Evolutionary conservation across 1,140 invertebrate species (phyloP), one percentile per base, ranked within the genome.

Genomic region (Listronotus oregonensis): DNA sequence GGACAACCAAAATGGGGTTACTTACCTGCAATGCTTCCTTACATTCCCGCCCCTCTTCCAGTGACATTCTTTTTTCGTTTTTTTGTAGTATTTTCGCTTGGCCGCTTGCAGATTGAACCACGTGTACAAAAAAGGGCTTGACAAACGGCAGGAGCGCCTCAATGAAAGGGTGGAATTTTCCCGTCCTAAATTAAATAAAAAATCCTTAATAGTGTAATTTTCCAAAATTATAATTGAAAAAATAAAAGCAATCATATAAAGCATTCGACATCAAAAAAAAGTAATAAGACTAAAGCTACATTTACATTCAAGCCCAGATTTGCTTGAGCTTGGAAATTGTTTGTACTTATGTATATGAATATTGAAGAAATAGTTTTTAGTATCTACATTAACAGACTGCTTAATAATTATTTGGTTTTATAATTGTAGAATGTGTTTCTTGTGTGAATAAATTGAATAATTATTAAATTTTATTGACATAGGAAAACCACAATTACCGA

Each of bases 111-210:
- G 87, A 83, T 99, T 99, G 86, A 99, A 99, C 97, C 97, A 99
- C 78, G 96, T 98, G 85, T 98, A 99, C 74, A 96, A 96, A 86
- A n/a, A 99, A 99, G 77, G 96, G 94, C 86, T 98, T 98, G 77
- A 99, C 97, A 84, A 97, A 96, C 81, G 97, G 97, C 89, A 99
- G 87, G 77, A 99, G 88, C 76, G 96, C 96, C 89, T 99, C 97
- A 86, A 99, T 99, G 87, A 99, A 99, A 81, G 97, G 97, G 92
- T 99, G 97, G 87, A 99, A 99, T n/a, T n/a, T n/a, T n/a, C 88
- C 99, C 97, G 94, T 99, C 97, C 96, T 98, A 86, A 86, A 69
- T 37, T 67, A 62, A 61, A 37, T 60, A 40, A 67, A 27, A 49
- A 21, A 34, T 3, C 58, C 32, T 31, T 42, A 43, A 18, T 7